Percentiles rank a stretch among this genome's conserved stretches.
phyloP scores from a whole-genome alignment of 2,113 vertebrate species.

The Strix aluco region DNA sequence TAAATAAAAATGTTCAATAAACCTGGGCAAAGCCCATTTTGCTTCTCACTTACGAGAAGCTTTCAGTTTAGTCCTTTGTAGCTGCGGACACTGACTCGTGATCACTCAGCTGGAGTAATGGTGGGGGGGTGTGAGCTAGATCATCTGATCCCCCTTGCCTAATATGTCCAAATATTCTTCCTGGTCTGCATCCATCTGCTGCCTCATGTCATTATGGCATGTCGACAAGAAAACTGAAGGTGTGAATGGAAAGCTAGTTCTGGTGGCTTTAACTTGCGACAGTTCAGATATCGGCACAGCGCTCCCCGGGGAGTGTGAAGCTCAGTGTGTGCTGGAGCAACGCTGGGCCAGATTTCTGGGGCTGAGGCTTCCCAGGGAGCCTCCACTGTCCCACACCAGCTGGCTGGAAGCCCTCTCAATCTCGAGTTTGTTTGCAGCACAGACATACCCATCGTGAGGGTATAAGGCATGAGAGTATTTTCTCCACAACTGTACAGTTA shows the following conservation, averaged over 20 bases:
- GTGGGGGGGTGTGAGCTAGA: background rate
- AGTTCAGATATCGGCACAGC: background rate
- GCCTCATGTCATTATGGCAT: constrained; percentile 1
- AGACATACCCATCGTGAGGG: background rate
- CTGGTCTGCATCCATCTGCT: background rate
- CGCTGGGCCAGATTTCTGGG: background rate
- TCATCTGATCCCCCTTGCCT: background rate
- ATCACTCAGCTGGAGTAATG: background rate
- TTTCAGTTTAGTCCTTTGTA: background rate
- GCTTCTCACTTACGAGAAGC: background rate
- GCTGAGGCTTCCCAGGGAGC: background rate
- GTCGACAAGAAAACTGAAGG: constrained; percentile 6
- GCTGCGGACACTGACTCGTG: background rate
- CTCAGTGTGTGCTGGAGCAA: background rate
- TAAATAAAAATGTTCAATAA: background rate
- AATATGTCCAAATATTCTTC: constrained; percentile 13
- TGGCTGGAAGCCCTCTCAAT: background rate
- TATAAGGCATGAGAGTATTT: background rate
- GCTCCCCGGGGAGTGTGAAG: background rate
- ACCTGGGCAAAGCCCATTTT: background rate
- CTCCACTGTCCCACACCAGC: background rate
- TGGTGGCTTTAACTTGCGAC: background rate
- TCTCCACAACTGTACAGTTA: background rate
- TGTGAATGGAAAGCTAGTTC: constrained; percentile 32
- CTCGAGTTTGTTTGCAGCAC: background rate